Conservation (phyloP, 2,888 invertebrate species). For the Piscicola geometra region DNA sequence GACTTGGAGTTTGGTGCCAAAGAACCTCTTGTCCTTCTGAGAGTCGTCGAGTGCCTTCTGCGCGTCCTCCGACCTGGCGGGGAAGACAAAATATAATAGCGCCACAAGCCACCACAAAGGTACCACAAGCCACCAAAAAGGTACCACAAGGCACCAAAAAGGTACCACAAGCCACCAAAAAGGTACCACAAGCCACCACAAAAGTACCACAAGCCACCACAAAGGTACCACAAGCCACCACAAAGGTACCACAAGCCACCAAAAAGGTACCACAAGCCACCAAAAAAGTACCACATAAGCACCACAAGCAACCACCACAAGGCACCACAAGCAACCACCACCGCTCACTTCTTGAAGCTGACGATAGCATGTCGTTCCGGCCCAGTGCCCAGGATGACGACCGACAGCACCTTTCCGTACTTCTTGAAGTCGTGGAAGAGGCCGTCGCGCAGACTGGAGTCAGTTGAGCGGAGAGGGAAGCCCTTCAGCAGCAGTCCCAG, state of each 20-base stretch:
- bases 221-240: background rate
- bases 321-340: background rate
- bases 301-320: slow-evolving; percentile 58
- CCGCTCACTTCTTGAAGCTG: slow-evolving; percentile 75
- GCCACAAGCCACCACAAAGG: background rate
- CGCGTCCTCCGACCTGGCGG: slow-evolving; percentile 75
- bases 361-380: slow-evolving; percentile 87
- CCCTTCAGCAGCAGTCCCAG: slow-evolving; percentile 72
- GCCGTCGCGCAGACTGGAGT: slow-evolving; percentile 92
- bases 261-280: background rate
- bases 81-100: background rate
- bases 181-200: background rate
- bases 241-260: background rate
- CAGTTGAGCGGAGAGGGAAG: slow-evolving; percentile 57
- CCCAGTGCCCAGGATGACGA: slow-evolving; percentile 79
- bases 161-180: background rate
- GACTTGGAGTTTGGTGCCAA: slow-evolving; percentile 93
- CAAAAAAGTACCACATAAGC: slow-evolving; percentile 51
- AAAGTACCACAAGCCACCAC: background rate
- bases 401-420: slow-evolving; percentile 92
- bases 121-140: background rate
- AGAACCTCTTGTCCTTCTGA: slow-evolving; percentile 58
- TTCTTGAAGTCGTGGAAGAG: slow-evolving; percentile 94
- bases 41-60: slow-evolving; percentile 91
- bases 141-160: background rate